Percentiles rank a stretch among this genome's conserved stretches.
phyloP scores from a whole-genome alignment of 1,140 invertebrate genomes.

The Drosophila baimaii region DNA sequence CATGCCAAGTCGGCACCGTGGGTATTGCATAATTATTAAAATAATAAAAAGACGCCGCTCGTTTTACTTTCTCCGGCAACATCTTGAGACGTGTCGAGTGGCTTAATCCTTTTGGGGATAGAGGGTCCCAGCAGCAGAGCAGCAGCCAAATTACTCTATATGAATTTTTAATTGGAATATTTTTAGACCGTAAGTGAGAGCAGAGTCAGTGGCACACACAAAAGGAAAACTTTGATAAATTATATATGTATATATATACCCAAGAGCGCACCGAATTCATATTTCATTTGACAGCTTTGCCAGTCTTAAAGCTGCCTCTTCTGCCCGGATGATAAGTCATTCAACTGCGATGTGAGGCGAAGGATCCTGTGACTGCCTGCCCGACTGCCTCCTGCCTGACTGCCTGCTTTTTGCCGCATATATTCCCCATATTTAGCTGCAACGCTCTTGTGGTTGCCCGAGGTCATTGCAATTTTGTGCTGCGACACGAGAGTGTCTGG shows the following conservation, averaged over 20 bases:
- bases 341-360: constrained; percentile 42
- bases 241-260: constrained; percentile 19
- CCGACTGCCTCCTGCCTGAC: constrained; percentile 10
- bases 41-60: constrained; percentile 59
- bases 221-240: constrained; percentile 28
- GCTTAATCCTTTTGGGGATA: constrained; percentile 38
- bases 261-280: constrained; percentile 30
- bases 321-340: constrained; percentile 49
- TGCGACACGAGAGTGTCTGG: constrained; percentile 66
- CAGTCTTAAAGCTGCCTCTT: constrained; percentile 31
- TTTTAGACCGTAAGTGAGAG: constrained; percentile 35
- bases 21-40: constrained; percentile 77
- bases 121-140: background rate
- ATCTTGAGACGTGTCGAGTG: constrained; percentile 78
- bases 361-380: constrained; percentile 20
- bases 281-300: constrained; percentile 43
- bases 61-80: constrained; percentile 59
- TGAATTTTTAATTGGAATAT: constrained; percentile 51
- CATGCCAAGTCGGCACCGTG: constrained; percentile 24
- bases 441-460: constrained; percentile 59
- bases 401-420: constrained; percentile 30
- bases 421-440: constrained; percentile 42
- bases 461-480: constrained; percentile 73
- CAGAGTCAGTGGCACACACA: constrained; percentile 20
- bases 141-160: constrained; percentile 36